A percentile compares a stretch with the other conserved stretches of the same genome.
These are phyloP conservation scores for Petrocephalus schoutedeni DNA, from an alignment of 2,797 vertebrate genomes.

Conservation along the genomic window DNA sequence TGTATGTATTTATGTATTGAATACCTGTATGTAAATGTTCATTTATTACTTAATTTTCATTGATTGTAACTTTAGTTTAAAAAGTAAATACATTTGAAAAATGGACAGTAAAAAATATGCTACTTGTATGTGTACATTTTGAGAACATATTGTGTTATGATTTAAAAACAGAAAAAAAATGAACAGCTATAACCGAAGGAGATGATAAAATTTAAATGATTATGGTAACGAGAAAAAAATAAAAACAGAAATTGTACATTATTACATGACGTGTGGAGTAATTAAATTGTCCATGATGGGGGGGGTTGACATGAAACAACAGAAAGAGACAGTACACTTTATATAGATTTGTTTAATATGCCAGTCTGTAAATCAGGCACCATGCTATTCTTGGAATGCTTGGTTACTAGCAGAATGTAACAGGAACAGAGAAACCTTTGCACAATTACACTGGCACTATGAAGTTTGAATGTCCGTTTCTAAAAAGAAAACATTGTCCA, in stretches of 20 bases:
- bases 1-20: constrained; percentile 27
- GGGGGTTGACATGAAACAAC: neutral
- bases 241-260: constrained; percentile 6
- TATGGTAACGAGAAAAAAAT: neutral
- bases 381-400: neutral
- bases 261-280: neutral
- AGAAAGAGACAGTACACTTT: neutral
- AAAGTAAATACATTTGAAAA: constrained; percentile 29
- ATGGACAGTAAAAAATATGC: constrained; percentile 26
- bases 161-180: constrained; percentile 21
- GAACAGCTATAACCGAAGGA: constrained; percentile 23
- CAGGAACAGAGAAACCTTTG: neutral
- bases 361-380: neutral
- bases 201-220: constrained; percentile 14
- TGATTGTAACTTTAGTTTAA: constrained; percentile 26
- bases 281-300: neutral
- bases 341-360: neutral
- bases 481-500: neutral
- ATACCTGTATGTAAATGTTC: constrained; percentile 26
- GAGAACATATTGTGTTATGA: constrained; percentile 26
- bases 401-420: neutral
- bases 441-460: neutral
- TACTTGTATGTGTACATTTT: constrained; percentile 28
- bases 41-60: constrained; percentile 28
- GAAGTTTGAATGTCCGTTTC: neutral